phyloP scores from a whole-genome alignment of 2,113 vertebrate genomes.

The Ctenomys sociabilis region DNA sequence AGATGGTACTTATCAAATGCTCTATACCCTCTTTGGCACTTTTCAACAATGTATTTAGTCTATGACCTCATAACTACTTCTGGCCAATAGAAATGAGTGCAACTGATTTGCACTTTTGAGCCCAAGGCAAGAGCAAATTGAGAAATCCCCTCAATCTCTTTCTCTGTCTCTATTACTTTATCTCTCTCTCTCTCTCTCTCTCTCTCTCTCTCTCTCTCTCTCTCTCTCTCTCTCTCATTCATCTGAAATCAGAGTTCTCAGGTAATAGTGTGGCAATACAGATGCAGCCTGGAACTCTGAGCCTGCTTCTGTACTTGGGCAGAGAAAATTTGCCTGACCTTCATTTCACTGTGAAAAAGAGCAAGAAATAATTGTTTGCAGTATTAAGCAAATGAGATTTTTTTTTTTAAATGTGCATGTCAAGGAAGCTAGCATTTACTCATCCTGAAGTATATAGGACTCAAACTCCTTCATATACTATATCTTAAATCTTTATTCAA shows the following conservation, averaged over 20 bases:
- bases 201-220: background rate
- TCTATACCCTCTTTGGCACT: background rate
- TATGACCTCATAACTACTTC: background rate
- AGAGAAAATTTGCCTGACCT: background rate
- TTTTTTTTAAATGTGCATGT: background rate
- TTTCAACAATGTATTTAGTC: background rate
- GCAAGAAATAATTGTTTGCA: conserved; percentile 2
- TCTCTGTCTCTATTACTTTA: background rate
- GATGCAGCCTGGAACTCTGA: background rate
- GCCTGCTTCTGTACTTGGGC: background rate
- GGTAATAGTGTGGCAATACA: background rate
- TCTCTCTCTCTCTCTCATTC: background rate
- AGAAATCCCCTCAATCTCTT: background rate
- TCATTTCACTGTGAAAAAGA: background rate
- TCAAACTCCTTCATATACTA: background rate
- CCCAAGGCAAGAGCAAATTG: background rate
- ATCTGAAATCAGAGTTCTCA: background rate
- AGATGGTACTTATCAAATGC: background rate
- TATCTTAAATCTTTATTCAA: background rate
- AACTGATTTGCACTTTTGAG: background rate
- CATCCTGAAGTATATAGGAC: background rate
- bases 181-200: background rate
- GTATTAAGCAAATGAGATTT: conserved; percentile 1
- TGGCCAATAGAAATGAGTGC: background rate
- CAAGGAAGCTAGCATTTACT: background rate